Conservation (phyloP, 2,113 vertebrate genomes). For the Labeo rohita region DNA sequence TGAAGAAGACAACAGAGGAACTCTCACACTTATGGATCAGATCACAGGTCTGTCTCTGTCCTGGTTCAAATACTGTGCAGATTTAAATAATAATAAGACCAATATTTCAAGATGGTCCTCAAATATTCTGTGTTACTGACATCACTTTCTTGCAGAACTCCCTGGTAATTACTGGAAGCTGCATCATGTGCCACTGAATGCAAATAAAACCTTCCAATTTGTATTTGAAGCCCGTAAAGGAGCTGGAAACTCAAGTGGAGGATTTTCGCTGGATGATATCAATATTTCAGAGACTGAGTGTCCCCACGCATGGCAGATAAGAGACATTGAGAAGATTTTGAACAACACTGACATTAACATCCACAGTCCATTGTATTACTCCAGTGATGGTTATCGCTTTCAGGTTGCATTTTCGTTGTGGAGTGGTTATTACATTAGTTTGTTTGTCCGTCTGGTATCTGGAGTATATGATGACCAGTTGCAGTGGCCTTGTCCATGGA, state of each 20-base stretch:
- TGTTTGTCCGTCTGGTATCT: conserved; percentile 70
- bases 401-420: conserved; percentile 38
- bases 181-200: too few species aligned
- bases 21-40: conserved; percentile 64
- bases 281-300: conserved; percentile 85
- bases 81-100: neutral
- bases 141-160: conserved; percentile 43
- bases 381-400: conserved; percentile 81
- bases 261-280: conserved; percentile 66
- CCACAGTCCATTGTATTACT: conserved; percentile 82
- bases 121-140: neutral
- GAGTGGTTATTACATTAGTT: too few species aligned
- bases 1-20: conserved; percentile 47
- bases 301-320: conserved; percentile 79
- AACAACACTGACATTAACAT: neutral
- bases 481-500: conserved; percentile 34
- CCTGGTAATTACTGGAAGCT: too few species aligned
- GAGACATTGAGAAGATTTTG: conserved; percentile 61
- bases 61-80: neutral
- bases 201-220: too few species aligned
- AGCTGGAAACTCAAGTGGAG: too few species aligned
- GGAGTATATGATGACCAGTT: conserved; percentile 79
- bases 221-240: too few species aligned
- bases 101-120: neutral
- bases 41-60: conserved; percentile 71